Conservation (phyloP, 1,140 invertebrate species). For the Calephelis nemesis region DNA sequence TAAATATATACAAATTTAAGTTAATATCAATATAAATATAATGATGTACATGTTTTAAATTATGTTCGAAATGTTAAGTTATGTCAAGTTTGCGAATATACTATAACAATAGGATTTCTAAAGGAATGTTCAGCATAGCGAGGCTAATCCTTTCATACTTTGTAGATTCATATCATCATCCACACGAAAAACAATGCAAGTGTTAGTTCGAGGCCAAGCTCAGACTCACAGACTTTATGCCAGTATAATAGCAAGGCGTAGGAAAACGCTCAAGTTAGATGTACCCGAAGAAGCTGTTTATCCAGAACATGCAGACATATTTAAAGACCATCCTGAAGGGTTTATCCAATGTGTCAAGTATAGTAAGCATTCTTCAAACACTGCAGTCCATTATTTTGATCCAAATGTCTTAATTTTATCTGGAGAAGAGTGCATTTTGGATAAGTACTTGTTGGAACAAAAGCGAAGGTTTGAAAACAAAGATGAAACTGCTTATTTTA, state of each 20-base stretch:
- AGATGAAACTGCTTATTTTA: constrained; percentile 72
- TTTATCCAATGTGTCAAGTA: constrained; percentile 66
- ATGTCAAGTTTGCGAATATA: neutral
- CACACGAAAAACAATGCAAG: constrained; percentile 58
- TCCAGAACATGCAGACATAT: constrained; percentile 48
- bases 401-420: constrained; percentile 57
- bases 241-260: constrained; percentile 81
- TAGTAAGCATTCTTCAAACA: constrained; percentile 51
- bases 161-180: constrained; percentile 63
- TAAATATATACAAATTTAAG: too few species aligned
- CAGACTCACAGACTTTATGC: constrained; percentile 87
- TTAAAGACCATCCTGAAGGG: constrained; percentile 56
- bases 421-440: constrained; percentile 82
- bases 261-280: constrained; percentile 54
- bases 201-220: constrained; percentile 82
- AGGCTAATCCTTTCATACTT: constrained; percentile 8
- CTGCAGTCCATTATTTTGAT: constrained; percentile 64
- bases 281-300: constrained; percentile 50
- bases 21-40: too few species aligned
- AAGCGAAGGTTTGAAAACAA: constrained; percentile 65
- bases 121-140: neutral
- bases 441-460: constrained; percentile 85
- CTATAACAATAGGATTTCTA: neutral
- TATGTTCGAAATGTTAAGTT: too few species aligned
- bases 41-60: constrained; percentile 21